Base-by-base conservation (phyloP, 2,113 vertebrate genomes). In the Nesoenas mayeri region DNA sequence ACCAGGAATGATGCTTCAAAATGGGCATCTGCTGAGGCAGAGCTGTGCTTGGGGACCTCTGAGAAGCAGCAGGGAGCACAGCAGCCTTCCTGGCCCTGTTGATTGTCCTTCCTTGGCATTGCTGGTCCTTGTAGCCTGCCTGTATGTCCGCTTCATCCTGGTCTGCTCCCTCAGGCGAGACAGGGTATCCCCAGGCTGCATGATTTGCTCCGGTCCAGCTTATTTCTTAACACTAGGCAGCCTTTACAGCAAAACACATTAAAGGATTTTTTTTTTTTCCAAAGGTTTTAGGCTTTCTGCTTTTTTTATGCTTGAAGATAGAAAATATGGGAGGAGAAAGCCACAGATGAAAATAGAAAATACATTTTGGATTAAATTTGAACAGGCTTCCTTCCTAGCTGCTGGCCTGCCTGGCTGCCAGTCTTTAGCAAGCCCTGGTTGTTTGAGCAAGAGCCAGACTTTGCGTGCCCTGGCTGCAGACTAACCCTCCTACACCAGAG, bases 331-430 rank as follows among this genome's bases (percentile, higher is more conserved):
- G 69, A 88, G 79, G 79, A 84, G 60, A 93, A 94, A 86, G 79
- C 77, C 92, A 91, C 85, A 88, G 91, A 69, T 48, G 38, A 91
- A 95, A 94, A 92, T 24, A 93, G 72, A 90, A 94, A 95, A 83
- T 70, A 90, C 64, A 32, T 78, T 95, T 79, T 73, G 83, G 64
- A 94, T 92, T 95, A 92, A 91, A 92, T 94, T 70, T 92, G 77
- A 92, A 81, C 67, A 64, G 56, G 20, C 51, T 80, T 80, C 36
- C 29, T 80, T 94, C 64, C 51, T 83, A 38, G 91, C 83, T 92
- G 75, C 79, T 92, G 83, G 67, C 58, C 90, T 74, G 36, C 79
- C 36, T 70, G 65, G 44, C 77, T 72, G 88, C 54, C 25, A 73
- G 85, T 77, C 91, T 50, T 77, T 38, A 31, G 56, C 15, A 58